Evolutionary conservation across 1,140 invertebrate genomes (phyloP).

Genomic region (Plutomurus gul): DNA sequence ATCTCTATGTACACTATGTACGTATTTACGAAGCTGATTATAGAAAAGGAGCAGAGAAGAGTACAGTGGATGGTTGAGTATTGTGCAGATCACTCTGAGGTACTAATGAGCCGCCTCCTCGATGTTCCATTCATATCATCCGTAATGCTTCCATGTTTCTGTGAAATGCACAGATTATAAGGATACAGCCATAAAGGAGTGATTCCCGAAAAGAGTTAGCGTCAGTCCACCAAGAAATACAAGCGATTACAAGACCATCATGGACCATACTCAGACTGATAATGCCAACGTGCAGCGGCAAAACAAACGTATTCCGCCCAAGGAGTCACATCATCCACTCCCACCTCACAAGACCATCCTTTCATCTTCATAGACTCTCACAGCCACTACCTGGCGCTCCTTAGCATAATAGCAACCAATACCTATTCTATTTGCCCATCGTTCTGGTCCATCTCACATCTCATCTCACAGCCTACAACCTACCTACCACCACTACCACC

Average conservation of each 20-base stretch:
- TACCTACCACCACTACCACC: too few species aligned
- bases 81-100: background rate
- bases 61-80: background rate
- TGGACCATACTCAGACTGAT: constrained; percentile 7
- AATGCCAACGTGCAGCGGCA: constrained; percentile 18
- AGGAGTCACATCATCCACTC: constrained; percentile 18
- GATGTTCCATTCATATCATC: constrained; percentile 30
- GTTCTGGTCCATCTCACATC: constrained; percentile 14
- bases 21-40: background rate
- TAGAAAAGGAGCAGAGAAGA: background rate
- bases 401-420: constrained; percentile 2
- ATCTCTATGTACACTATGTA: too few species aligned
- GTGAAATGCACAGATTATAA: constrained; percentile 38
- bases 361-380: constrained; percentile 26
- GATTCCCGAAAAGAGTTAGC: constrained; percentile 38
- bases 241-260: constrained; percentile 35
- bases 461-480: too few species aligned
- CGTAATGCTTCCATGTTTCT: constrained; percentile 26
- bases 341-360: constrained; percentile 1
- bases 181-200: constrained; percentile 45
- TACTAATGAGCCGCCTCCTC: constrained; percentile 45
- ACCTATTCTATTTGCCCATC: background rate
- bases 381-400: background rate
- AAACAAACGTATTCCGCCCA: constrained; percentile 27
- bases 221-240: constrained; percentile 42